A percentile compares a stretch with the other conserved stretches of the same genome.
Conservation (phyloP, 2,797 vertebrate species). For the Carcharodon carcharias region DNA sequence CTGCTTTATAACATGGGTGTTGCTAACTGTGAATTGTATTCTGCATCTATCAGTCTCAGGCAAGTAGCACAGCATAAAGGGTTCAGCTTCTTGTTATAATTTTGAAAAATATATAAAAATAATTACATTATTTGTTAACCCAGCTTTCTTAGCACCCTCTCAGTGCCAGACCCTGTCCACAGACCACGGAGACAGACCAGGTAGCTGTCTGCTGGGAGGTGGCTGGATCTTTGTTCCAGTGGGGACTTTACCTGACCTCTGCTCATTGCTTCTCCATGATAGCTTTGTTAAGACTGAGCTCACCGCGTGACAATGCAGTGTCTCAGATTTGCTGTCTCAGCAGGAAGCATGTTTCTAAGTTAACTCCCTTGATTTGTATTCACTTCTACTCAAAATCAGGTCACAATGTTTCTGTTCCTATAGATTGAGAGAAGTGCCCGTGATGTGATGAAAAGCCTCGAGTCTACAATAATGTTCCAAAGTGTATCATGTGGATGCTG, state of each 20-base stretch:
- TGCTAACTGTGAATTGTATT: background rate
- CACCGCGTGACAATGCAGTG: background rate
- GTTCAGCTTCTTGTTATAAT: background rate
- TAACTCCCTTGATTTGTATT: background rate
- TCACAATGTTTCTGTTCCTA: slow-evolving; percentile 14
- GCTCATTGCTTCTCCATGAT: background rate
- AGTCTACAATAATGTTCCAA: slow-evolving; percentile 9
- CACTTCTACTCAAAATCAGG: background rate
- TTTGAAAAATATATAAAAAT: background rate
- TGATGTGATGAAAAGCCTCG: slow-evolving; percentile 2
- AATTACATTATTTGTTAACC: background rate
- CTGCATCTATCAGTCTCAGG: background rate
- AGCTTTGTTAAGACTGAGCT: background rate
- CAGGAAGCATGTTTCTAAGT: background rate
- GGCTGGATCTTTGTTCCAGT: background rate
- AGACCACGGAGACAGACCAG: background rate
- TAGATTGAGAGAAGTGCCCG: slow-evolving; percentile 13
- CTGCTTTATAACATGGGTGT: background rate
- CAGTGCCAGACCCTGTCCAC: background rate
- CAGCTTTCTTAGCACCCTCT: background rate
- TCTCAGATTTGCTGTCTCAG: background rate
- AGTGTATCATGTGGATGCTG: slow-evolving; percentile 14
- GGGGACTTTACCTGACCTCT: background rate
- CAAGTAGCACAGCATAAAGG: background rate
- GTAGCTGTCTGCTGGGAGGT: background rate